Evolutionary conservation across 2,797 vertebrate species (phyloP).

Genomic region (Hephaestus fuliginosus): DNA sequence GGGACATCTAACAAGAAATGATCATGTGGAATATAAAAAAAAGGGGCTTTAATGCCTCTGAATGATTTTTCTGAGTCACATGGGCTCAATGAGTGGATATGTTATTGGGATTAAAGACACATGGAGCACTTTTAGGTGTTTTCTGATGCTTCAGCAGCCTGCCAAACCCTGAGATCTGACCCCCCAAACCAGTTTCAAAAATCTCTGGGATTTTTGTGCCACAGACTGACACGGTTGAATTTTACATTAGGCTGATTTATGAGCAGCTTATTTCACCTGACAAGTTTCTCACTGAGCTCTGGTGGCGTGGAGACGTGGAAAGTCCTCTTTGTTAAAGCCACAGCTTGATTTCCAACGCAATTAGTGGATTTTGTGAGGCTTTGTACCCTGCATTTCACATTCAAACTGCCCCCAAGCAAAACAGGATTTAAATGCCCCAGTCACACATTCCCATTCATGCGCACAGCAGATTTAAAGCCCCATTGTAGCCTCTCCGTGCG

Average conservation of each 20-base stretch:
- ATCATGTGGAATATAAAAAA: background rate
- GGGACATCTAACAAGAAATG: background rate
- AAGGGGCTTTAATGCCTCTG: background rate
- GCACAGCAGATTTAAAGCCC: slow-evolving; percentile 82
- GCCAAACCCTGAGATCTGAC: background rate
- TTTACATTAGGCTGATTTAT: background rate
- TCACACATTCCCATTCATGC: slow-evolving; percentile 68
- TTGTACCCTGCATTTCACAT: slow-evolving; percentile 53
- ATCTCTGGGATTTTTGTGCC: slow-evolving; percentile 6
- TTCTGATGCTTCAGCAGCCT: background rate
- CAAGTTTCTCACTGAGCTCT: slow-evolving; percentile 34
- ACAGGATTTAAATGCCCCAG: slow-evolving; percentile 73
- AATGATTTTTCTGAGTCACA: background rate
- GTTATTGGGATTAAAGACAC: fast-evolving
- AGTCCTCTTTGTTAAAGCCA: slow-evolving; percentile 37
- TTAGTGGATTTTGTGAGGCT: slow-evolving; percentile 33
- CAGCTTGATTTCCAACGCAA: slow-evolving; percentile 47
- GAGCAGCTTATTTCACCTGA: background rate
- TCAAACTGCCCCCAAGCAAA: slow-evolving; percentile 63
- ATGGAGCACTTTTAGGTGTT: background rate
- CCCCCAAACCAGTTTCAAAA: background rate
- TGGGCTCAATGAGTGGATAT: background rate
- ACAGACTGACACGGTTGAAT: background rate
- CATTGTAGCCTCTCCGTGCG: slow-evolving; percentile 65
- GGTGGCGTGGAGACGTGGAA: slow-evolving; percentile 6